Conservation (phyloP, 2,888 invertebrate species). For the Drosophila atroscutellata region DNA sequence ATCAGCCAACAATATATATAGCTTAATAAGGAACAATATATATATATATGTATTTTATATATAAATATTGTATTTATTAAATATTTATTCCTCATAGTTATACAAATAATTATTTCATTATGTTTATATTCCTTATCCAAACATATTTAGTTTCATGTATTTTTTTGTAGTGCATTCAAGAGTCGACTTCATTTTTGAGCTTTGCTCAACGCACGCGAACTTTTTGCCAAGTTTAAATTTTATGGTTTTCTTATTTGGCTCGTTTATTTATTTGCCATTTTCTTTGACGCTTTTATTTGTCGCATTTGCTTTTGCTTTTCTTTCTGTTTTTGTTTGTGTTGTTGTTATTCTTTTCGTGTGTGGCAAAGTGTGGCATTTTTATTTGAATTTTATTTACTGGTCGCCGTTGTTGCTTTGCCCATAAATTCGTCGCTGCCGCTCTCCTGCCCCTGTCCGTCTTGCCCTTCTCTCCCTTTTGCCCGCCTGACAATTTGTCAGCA, state of each 20-base stretch:
- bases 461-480: background rate
- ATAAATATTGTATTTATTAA: background rate
- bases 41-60: background rate
- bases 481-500: slow-evolving; percentile 64
- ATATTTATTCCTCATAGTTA: background rate
- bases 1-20: background rate
- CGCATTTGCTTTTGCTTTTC: slow-evolving; percentile 40
- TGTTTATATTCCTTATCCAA: background rate
- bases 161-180: slow-evolving; percentile 36
- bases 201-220: slow-evolving; percentile 12
- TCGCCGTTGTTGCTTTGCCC: slow-evolving; percentile 44
- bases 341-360: slow-evolving; percentile 30
- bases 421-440: slow-evolving; percentile 61
- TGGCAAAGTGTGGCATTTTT: slow-evolving; percentile 67
- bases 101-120: background rate
- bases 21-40: background rate
- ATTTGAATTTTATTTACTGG: slow-evolving; percentile 78
- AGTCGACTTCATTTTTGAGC: background rate
- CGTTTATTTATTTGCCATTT: slow-evolving; percentile 71
- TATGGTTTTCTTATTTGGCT: slow-evolving; percentile 56
- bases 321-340: background rate
- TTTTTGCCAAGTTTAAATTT: slow-evolving; percentile 60
- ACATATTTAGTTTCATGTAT: background rate
- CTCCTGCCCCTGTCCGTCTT: background rate
- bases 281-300: slow-evolving; percentile 76